Percentiles rank a stretch among this genome's conserved stretches.
These are phyloP conservation scores for Otocyon megalotis DNA, from an alignment of 2,113 vertebrate genomes.

Conservation along the genomic window DNA sequence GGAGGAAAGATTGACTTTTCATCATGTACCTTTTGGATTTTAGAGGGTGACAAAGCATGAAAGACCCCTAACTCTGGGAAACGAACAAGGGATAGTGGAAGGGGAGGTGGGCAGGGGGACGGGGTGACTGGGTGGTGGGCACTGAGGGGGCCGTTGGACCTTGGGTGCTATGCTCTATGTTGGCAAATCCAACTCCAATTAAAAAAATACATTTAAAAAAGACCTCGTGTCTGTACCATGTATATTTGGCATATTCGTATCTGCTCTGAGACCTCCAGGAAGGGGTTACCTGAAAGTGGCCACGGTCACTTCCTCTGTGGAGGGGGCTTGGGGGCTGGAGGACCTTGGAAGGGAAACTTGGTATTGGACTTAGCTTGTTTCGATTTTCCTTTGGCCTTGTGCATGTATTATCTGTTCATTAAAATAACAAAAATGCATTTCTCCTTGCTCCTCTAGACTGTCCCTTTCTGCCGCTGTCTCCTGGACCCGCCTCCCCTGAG, in stretches of 20 bases:
- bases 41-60: too few relatives aligned
- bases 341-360: background rate
- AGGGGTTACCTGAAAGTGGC: background rate
- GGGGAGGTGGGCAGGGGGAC: too few relatives aligned
- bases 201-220: too few relatives aligned
- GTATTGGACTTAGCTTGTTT: background rate
- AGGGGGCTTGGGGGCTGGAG: background rate
- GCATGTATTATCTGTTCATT: background rate
- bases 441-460: background rate
- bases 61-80: too few relatives aligned
- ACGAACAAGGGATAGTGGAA: too few relatives aligned
- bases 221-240: background rate
- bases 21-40: background rate
- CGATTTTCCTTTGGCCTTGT: background rate
- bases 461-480: fast-evolving
- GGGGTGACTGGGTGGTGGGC: too few relatives aligned
- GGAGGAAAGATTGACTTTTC: background rate
- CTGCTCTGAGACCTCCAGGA: background rate
- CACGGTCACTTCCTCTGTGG: background rate
- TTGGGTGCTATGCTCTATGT: too few relatives aligned
- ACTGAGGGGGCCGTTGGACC: too few relatives aligned
- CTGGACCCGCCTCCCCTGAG: too few relatives aligned
- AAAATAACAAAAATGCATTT: background rate
- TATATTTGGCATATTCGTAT: background rate
- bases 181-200: too few relatives aligned